phyloP scores from a whole-genome alignment of 2,888 invertebrate genomes.

The Acleris sparsana region DNA sequence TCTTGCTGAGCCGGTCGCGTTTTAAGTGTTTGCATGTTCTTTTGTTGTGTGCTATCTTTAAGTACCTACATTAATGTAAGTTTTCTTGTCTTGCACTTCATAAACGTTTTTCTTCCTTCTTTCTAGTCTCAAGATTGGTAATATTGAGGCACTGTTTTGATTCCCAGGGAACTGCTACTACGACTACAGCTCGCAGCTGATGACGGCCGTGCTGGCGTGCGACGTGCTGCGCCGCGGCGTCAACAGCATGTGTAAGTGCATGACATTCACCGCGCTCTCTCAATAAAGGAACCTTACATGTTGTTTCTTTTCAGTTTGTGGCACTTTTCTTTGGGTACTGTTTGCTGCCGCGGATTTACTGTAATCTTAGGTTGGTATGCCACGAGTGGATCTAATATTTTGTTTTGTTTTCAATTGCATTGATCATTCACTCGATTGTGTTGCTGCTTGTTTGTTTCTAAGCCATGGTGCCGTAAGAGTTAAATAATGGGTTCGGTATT shows the following conservation, averaged over 20 bases:
- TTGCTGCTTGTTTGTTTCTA: too few relatives aligned
- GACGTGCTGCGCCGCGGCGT: slow-evolving; percentile 71
- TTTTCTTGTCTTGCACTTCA: too few relatives aligned
- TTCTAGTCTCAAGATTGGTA: too few relatives aligned
- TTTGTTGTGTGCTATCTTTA: too few relatives aligned
- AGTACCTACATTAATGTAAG: too few relatives aligned
- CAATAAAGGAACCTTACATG: slow-evolving; percentile 23
- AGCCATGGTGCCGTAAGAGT: too few relatives aligned
- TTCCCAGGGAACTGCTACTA: slow-evolving; percentile 70
- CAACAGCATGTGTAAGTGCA: slow-evolving; percentile 68
- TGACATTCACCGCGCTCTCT: background rate
- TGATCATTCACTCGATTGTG: too few relatives aligned
- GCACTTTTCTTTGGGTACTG: slow-evolving; percentile 34
- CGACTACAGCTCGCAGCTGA: slow-evolving; percentile 71
- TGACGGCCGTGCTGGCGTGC: slow-evolving; percentile 70
- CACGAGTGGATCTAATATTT: background rate
- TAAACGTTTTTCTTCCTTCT: too few relatives aligned
- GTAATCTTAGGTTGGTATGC: slow-evolving; percentile 21
- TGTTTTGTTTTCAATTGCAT: background rate
- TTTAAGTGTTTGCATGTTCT: too few relatives aligned
- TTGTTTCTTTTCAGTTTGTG: slow-evolving; percentile 38
- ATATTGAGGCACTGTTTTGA: too few relatives aligned
- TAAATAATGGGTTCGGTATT: too few relatives aligned
- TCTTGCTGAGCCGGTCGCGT: too few relatives aligned
- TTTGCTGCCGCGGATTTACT: slow-evolving; percentile 30